Percentiles rank a stretch among this genome's conserved stretches.
Evolutionary conservation across 2,797 vertebrate species (phyloP).

Genomic region (Podarcis lilfordi): DNA sequence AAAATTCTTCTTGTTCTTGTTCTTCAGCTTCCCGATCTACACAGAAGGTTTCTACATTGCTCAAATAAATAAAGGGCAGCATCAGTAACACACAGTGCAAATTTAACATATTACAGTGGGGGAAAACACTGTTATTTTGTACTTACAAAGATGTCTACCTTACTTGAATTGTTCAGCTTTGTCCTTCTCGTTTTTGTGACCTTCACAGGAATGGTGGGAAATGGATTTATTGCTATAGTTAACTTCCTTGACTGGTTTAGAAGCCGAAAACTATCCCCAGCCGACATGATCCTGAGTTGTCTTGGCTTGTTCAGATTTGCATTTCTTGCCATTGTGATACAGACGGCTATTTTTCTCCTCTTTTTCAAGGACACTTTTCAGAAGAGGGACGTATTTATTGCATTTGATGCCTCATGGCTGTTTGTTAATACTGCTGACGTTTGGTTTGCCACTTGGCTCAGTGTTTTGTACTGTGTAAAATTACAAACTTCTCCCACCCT

Average conservation of each 20-base stretch:
- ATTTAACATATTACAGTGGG: neutral
- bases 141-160: neutral
- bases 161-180: neutral
- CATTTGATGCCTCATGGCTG: too few relatives aligned
- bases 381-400: too few relatives aligned
- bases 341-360: fast-evolving
- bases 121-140: neutral
- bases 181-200: neutral
- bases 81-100: neutral
- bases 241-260: neutral
- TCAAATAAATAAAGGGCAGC: neutral
- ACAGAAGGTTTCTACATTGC: neutral
- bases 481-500: too few relatives aligned
- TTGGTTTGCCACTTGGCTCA: too few relatives aligned
- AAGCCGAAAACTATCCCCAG: neutral
- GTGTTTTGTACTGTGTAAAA: too few relatives aligned
- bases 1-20: too few relatives aligned
- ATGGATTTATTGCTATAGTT: neutral
- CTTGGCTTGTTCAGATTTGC: neutral
- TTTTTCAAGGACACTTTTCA: neutral
- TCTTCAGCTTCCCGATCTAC: neutral
- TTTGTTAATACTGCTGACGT: too few relatives aligned
- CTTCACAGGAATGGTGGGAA: neutral
- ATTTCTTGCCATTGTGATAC: too few relatives aligned
- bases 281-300: neutral